Evolutionary conservation across 2,797 vertebrate genomes (phyloP).

Genomic region (Rhodeus uyekii): DNA sequence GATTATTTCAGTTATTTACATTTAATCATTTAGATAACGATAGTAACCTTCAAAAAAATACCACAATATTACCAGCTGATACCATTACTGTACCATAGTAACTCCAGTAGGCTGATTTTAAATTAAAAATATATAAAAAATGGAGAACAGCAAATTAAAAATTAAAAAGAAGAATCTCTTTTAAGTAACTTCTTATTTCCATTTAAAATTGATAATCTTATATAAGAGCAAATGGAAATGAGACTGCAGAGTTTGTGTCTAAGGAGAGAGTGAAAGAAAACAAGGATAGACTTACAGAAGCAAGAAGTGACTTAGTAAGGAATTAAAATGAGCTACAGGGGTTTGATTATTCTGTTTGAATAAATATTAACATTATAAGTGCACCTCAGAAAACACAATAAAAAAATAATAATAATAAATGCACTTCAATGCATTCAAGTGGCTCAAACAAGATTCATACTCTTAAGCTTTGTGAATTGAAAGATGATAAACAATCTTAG

Average conservation of each 20-base stretch:
- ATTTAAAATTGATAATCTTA: constrained; percentile 58
- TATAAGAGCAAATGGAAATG: constrained; percentile 43
- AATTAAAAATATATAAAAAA: no score
- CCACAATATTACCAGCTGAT: no score
- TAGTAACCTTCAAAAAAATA: no score
- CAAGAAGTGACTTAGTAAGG: neutral
- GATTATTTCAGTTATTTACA: no score
- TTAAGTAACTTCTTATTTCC: constrained; percentile 35
- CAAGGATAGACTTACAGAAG: neutral
- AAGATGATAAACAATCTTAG: constrained; percentile 55
- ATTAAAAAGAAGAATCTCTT: constrained; percentile 3
- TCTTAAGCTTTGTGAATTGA: constrained; percentile 44
- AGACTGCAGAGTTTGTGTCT: neutral
- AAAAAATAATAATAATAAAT: no score
- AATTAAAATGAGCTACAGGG: constrained; percentile 35
- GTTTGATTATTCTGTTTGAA: constrained; percentile 63
- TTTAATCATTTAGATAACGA: no score
- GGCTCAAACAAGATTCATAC: no score
- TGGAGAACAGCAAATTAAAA: neutral
- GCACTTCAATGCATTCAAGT: no score
- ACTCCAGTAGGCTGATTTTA: no score
- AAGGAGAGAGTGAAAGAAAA: constrained; percentile 15
- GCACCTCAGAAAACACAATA: no score
- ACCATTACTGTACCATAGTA: no score
- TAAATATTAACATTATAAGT: no score